Conservation (phyloP, 2,888 invertebrate genomes). For the Cosmorhoe ocellata region DNA sequence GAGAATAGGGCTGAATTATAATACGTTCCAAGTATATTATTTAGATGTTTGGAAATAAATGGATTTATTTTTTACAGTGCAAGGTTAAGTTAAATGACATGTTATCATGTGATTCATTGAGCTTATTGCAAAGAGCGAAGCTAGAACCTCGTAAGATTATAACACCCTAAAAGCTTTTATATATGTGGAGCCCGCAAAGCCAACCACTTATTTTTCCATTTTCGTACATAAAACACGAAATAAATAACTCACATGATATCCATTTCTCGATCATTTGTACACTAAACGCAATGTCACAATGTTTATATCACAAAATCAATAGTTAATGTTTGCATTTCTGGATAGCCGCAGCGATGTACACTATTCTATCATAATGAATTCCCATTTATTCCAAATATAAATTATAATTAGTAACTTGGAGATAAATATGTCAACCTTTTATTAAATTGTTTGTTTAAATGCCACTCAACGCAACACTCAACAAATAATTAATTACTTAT, state of each 20-base stretch:
- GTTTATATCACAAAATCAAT: background rate
- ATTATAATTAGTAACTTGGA: no score
- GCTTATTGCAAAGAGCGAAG: background rate
- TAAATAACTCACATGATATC: slow-evolving; percentile 25
- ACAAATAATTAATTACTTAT: no score
- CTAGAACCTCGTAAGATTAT: no score
- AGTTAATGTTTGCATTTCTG: slow-evolving; percentile 5
- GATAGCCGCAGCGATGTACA: background rate
- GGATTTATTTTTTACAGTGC: background rate
- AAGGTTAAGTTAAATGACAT: background rate
- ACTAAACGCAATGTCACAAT: slow-evolving; percentile 21
- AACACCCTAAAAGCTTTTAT: no score
- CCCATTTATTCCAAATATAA: no score
- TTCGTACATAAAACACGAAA: background rate
- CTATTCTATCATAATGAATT: background rate
- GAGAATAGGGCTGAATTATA: slow-evolving; percentile 32
- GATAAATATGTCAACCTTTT: no score
- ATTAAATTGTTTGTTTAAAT: no score
- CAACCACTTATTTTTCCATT: no score
- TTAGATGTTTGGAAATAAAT: background rate
- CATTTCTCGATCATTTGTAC: slow-evolving; percentile 39
- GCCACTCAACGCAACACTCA: no score
- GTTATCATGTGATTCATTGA: background rate
- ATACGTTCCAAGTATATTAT: slow-evolving; percentile 1
- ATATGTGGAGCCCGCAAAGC: no score